Evolutionary conservation across 2,888 invertebrate species (phyloP), one percentile per base, ranked within the genome.

Genomic region (Reticulitermes lucifugus): DNA sequence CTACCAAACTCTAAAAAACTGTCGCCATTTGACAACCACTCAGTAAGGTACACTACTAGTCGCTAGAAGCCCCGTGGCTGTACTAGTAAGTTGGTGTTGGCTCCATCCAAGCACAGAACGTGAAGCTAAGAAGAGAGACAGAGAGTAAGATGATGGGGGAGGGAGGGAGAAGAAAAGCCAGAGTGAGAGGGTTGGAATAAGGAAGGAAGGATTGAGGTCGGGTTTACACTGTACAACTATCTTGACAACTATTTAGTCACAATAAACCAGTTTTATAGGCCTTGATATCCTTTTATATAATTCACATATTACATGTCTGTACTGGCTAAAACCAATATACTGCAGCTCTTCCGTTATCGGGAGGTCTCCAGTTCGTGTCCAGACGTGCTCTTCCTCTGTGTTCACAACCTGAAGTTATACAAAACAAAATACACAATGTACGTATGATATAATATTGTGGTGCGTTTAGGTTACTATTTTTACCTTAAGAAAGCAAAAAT

Each of bases 161-260:
- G 73, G 73, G 73, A 35, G 73, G 73, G 73, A 73, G 73, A 41
- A 77, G 46, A 77, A 77, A 77, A 0, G 77, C 77, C 9, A 77
- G 77, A 77, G 77, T n/a, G 77, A 77, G 77, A 77, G 77, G 77
- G 77, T n/a, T 46, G 46, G n/a, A 77, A 46, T n/a, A 77, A 46
- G 77, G 77, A 77, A 77, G 77, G 77, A 77, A 77, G 77, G n/a
- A 46, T 22, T 43, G 46, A 46, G 46, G 77, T 77, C 77, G 22
- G 77, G 7, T 46, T 77, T 77, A 77, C 77, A 77, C 77, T 10
- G 46, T 77, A 77, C 25, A 18, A 12, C 41, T n/a, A 1, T 46
- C 10, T 4, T 46, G 51, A 46, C 77, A 46, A 51, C 46, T 46
- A 77, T 21, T 73, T 70, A 25, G 29, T 70, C 70, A 25, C 65